A percentile compares a stretch with the other conserved stretches of the same genome.
Evolutionary conservation across 2,797 vertebrate species (phyloP).

Genomic region (Megalops cyprinoides): DNA sequence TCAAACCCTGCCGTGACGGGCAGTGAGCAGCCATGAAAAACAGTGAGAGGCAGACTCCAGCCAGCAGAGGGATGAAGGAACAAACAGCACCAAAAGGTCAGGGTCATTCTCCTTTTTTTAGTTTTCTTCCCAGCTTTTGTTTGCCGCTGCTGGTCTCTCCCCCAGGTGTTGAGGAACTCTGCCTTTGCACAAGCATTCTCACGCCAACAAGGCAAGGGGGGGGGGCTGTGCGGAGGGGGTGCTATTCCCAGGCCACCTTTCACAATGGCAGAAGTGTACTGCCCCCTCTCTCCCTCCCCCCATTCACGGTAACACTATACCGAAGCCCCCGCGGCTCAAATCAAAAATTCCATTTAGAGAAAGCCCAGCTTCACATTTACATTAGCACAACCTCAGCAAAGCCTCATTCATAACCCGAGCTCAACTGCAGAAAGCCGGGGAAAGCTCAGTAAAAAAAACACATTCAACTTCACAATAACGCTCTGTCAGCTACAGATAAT

Average conservation of each 20-base stretch:
- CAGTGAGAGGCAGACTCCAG: not conserved
- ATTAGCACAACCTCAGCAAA: not conserved
- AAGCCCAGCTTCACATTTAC: not conserved
- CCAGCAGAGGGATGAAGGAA: not conserved
- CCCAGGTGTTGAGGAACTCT: not conserved
- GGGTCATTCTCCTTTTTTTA: not conserved
- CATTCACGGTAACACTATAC: not conserved
- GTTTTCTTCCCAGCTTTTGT: not conserved
- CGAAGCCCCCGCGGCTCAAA: not conserved
- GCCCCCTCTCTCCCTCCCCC: not conserved
- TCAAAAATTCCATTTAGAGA: not conserved
- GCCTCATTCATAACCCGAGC: not conserved
- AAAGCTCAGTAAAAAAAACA: not conserved
- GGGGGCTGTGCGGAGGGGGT: not conserved
- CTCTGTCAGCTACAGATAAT: not conserved
- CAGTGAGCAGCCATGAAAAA: conserved; percentile 1
- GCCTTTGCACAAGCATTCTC: not conserved
- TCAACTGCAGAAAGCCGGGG: not conserved
- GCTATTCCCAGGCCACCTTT: not conserved
- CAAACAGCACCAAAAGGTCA: not conserved
- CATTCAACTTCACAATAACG: not conserved
- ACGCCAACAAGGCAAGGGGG: not conserved
- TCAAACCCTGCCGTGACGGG: not conserved
- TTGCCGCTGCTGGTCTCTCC: not conserved
- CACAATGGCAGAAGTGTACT: not conserved